phyloP scores from a whole-genome alignment of 2,113 vertebrate genomes.

The Phylloscopus whistleri region DNA sequence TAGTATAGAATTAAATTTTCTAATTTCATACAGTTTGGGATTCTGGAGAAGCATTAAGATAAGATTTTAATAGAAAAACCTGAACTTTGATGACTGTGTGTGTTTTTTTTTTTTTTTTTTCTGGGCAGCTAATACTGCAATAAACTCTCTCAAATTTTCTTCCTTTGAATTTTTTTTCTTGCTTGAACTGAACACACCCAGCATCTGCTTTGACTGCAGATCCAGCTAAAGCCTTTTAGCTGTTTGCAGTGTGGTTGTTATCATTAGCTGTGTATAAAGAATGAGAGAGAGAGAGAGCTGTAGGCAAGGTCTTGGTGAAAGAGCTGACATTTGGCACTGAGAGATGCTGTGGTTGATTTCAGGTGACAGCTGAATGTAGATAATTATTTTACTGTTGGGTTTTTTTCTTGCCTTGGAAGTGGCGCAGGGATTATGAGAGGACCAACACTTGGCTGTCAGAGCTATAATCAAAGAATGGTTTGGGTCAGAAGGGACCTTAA shows the following conservation, averaged over 20 bases:
- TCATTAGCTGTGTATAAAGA: not conserved
- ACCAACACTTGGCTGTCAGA: fast-evolving
- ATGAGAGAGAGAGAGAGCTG: not conserved
- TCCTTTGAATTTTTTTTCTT: not conserved
- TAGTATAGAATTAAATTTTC: not conserved
- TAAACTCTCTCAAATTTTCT: not conserved
- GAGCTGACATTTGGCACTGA: not conserved
- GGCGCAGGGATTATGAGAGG: not conserved
- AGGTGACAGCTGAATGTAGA: not conserved
- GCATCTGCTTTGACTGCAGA: not conserved
- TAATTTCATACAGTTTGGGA: not conserved
- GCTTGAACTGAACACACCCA: not conserved
- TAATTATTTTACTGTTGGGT: not conserved
- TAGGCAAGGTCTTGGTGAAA: not conserved
- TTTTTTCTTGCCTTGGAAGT: not conserved
- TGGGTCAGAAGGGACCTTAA: not conserved
- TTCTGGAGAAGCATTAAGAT: not conserved
- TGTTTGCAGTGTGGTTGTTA: not conserved
- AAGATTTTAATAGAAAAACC: not conserved
- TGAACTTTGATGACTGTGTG: not conserved
- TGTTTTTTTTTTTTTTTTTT: not conserved
- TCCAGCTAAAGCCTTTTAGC: not conserved
- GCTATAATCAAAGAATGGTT: not conserved
- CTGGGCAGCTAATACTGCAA: not conserved
- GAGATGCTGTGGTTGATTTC: not conserved